Base-by-base conservation (phyloP, 2,113 vertebrate genomes). In the Hymenochirus boettgeri region DNA sequence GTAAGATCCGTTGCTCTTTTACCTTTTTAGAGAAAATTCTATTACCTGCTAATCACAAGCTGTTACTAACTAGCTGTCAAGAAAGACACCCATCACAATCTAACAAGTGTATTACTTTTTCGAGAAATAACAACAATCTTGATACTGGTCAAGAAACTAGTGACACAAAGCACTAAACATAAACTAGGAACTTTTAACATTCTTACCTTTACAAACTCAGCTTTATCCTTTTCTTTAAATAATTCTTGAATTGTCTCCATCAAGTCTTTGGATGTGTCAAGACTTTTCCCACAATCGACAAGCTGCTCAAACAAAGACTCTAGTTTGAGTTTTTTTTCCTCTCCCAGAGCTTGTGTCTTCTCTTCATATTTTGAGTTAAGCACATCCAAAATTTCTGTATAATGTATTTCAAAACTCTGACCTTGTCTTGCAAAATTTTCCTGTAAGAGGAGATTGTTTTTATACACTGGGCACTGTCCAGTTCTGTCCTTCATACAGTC, bases 401-500 rank as follows among this genome's bases (percentile, higher is more conserved):
- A 98, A 75, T 92, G 93, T 33, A 87, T 88, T 80, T 99, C 94
- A 18, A 96, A 78, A 77, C 93, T 90, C 74, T 98, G 89, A 75
- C 98, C 95, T 54, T 93, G 93, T 51, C 88, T 92, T 35, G 88
- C 92, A 71, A 96, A 97, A 66, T 96, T 97, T 81, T 99, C 96
- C 96, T 99, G 84, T 13, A 84, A 80, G 58, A 71, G 7, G 73
- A 4, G 54, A 57, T 7, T n/a, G n/a, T n/a, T n/a, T n/a, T n/a
- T n/a, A n/a, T n/a, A n/a, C n/a, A n/a, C n/a, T n/a, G n/a, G n/a
- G n/a, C n/a, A n/a, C n/a, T n/a, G n/a, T n/a, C n/a, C n/a, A n/a
- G n/a, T n/a, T n/a, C n/a, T n/a, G n/a, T n/a, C n/a, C n/a, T n/a
- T n/a, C n/a, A n/a, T n/a, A n/a, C n/a, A n/a, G n/a, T n/a, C n/a